These are phyloP conservation scores for Trissoscelio sp. DNA, from an alignment of 2,888 invertebrate species.

Conservation along the genomic window DNA sequence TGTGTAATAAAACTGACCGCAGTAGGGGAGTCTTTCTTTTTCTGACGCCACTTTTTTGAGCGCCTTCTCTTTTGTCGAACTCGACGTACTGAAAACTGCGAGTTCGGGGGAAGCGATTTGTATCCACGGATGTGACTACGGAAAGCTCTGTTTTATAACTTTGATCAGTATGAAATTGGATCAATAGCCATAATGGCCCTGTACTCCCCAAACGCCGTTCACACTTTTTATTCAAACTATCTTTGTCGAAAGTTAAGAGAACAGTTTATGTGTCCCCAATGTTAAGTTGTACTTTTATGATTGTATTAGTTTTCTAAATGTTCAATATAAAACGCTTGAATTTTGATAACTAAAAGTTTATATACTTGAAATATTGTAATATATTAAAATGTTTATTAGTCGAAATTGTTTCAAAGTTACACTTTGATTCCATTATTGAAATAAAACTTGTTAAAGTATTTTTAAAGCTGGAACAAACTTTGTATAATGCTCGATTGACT, in stretches of 20 bases:
- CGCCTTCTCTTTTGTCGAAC: neutral
- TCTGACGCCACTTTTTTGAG: neutral
- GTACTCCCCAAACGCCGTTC: conserved; percentile 17
- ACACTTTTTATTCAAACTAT: conserved; percentile 20
- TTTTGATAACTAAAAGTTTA: no score
- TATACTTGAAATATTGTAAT: no score
- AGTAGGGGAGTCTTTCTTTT: neutral
- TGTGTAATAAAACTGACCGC: conserved; percentile 32
- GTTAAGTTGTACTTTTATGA: no score
- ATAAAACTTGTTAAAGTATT: no score
- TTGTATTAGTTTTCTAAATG: no score
- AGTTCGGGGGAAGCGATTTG: conserved; percentile 26
- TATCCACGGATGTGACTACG: conserved; percentile 23
- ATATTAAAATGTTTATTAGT: no score
- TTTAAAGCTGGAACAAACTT: no score
- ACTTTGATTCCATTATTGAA: no score
- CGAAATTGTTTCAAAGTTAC: no score
- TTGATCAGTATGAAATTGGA: conserved; percentile 51
- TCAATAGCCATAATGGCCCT: conserved; percentile 39
- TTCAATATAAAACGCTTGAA: no score
- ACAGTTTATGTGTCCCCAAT: conserved; percentile 6
- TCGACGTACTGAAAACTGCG: conserved; percentile 11
- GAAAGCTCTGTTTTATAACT: conserved; percentile 43
- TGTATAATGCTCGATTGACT: no score
- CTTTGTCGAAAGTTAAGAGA: conserved; percentile 11